phyloP scores from a whole-genome alignment of 2,888 invertebrate genomes.

The Papilio gigon region DNA sequence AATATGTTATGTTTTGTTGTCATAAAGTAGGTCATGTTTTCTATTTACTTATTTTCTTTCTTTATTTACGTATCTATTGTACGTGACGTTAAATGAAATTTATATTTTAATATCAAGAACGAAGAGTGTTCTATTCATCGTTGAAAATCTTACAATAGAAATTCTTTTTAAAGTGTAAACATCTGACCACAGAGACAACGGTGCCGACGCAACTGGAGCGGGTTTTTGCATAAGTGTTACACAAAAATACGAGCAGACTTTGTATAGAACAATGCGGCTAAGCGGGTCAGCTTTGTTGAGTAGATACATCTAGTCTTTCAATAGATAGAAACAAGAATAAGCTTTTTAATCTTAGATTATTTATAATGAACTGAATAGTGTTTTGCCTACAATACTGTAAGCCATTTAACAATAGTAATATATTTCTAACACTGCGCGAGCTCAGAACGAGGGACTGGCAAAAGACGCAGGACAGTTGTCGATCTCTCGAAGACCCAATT shows the following conservation, averaged over 20 bases:
- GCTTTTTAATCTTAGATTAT: slow-evolving; percentile 11
- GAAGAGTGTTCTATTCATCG: neutral
- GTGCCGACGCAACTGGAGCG: slow-evolving; percentile 50
- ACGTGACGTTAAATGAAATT: neutral
- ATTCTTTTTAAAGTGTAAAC: slow-evolving; percentile 28
- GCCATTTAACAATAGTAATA: too few relatives aligned
- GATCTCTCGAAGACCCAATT: too few relatives aligned
- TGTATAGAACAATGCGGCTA: slow-evolving; percentile 46
- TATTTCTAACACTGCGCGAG: too few relatives aligned
- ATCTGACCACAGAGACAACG: slow-evolving; percentile 38
- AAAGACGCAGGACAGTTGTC: too few relatives aligned
- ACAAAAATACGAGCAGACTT: slow-evolving; percentile 54
- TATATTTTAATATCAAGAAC: neutral
- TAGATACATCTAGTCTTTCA: slow-evolving; percentile 12
- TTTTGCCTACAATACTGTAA: neutral
- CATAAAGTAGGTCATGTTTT: neutral
- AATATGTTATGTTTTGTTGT: too few relatives aligned
- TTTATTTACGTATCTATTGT: neutral
- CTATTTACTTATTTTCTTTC: neutral
- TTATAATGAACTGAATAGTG: neutral
- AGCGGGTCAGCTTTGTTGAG: slow-evolving; percentile 50
- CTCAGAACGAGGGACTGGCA: too few relatives aligned
- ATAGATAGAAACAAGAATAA: slow-evolving; percentile 18
- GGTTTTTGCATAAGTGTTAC: slow-evolving; percentile 58
- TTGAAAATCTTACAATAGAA: slow-evolving; percentile 18